Conservation (phyloP, 2,888 invertebrate species). For the Cheilosia impressa region DNA sequence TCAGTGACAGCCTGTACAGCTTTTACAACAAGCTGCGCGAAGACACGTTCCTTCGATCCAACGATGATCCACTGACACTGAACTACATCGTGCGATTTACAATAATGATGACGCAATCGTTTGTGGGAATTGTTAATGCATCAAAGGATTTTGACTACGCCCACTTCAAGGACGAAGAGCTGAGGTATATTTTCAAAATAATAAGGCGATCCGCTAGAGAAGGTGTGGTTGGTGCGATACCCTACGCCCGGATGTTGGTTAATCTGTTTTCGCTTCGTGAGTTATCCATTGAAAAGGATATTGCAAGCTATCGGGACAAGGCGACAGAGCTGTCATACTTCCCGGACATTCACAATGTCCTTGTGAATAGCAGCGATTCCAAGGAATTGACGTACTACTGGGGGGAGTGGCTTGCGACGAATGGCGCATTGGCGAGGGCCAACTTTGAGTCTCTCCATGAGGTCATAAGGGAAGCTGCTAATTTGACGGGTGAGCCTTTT, state of each 20-base stretch:
- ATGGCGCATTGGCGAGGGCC: conserved; percentile 79
- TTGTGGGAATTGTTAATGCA: conserved; percentile 84
- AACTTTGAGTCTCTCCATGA: conserved; percentile 80
- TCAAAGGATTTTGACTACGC: conserved; percentile 83
- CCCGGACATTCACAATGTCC: conserved; percentile 76
- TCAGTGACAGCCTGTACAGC: not conserved
- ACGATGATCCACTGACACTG: conserved; percentile 80
- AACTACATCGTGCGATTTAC: conserved; percentile 78
- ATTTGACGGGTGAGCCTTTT: conserved; percentile 76
- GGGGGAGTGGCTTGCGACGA: conserved; percentile 53
- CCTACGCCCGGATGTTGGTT: conserved; percentile 79
- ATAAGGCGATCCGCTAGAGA: conserved; percentile 77
- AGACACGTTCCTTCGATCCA: conserved; percentile 49
- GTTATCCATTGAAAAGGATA: conserved; percentile 84
- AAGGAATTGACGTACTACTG: conserved; percentile 69
- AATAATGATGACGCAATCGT: conserved; percentile 79
- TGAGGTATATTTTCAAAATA: conserved; percentile 78
- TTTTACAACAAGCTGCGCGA: conserved; percentile 2
- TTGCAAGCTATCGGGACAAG: conserved; percentile 81
- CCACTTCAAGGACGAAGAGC: conserved; percentile 76
- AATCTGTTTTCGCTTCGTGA: conserved; percentile 78
- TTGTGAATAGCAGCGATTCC: conserved; percentile 42
- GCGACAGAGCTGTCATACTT: conserved; percentile 79
- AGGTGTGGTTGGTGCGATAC: conserved; percentile 80
- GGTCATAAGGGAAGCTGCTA: conserved; percentile 79